Evolutionary conservation across 2,797 vertebrate species (phyloP), one percentile per base, ranked within the genome.

Genomic region (Enteromius afrohamiltoni): DNA sequence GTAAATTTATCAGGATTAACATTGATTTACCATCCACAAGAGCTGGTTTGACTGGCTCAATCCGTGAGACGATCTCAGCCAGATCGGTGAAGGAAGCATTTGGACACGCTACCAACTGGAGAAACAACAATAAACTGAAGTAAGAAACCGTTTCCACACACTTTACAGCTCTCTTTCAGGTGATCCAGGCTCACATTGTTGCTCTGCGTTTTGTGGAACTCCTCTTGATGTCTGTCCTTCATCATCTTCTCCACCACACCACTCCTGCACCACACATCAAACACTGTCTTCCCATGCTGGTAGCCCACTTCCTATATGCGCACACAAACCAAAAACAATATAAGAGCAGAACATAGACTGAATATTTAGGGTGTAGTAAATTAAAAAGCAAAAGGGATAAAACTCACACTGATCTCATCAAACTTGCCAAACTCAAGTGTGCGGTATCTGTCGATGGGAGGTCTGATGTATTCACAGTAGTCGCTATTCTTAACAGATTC

Each of bases 341-440:
- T 11, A 58, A 49, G 26, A 9, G 42, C 0, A 31, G 21, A 7
- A 42, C 16, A 34, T 29, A 13, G 55, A 51, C 14, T 45, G 21
- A 64, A 77, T 58, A 62, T 37, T 29, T 45, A 51, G n/a, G 37
- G 51, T 21, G 10, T 6, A 31, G 34, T 55, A 55, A 23, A 29
- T 8, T 31, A 49, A 42, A 40, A 23, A 51, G 26, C 40, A 26
- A 31, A n/a, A 9, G 4, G 69, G 65, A 47, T 37, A 73, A 65
- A 14, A 97, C 98, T 95, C 90, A 99, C 98, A 2, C 96, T 96
- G 78, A 99, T 99, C 90, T 99, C 97, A 6, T 97, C 93, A 58
- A 99, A 99, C 87, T 97, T 99, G 86, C 95, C 95, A 0, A 99
- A 99, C 92, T 99, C 97, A 90, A 99, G 93, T 0, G 97, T 98